These are phyloP conservation scores for Leucania comma DNA, from an alignment of 2,888 invertebrate species.

Conservation along the genomic window DNA sequence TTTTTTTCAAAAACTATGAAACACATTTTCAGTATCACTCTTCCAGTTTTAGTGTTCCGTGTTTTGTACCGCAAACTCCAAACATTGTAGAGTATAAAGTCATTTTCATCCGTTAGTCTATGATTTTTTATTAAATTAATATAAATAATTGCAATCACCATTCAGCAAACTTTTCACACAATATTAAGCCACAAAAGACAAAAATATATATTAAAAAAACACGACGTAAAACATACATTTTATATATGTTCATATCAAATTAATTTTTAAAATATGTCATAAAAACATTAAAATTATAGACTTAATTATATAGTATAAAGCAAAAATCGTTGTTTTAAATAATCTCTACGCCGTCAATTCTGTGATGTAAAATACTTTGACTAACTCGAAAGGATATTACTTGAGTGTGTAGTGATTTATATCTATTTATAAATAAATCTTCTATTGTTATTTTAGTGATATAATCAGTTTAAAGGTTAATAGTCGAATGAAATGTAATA, in stretches of 20 bases:
- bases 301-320: conserved; percentile 80
- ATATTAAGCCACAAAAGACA: conserved; percentile 4
- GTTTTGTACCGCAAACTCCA: conserved; percentile 22
- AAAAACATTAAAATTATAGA: conserved; percentile 74
- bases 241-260: conserved; percentile 35
- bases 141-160: background rate
- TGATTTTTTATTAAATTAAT: background rate
- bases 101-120: conserved; percentile 13
- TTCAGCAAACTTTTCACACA: background rate
- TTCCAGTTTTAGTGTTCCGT: background rate
- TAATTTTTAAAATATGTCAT: conserved; percentile 54
- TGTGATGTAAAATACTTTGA: conserved; percentile 86
- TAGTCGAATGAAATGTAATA: conserved; percentile 43
- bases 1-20: conserved; percentile 3
- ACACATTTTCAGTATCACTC: background rate
- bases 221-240: conserved; percentile 27
- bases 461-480: conserved; percentile 56
- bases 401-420: conserved; percentile 80
- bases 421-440: conserved; percentile 70
- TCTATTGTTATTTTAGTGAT: conserved; percentile 67
- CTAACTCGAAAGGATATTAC: conserved; percentile 77
- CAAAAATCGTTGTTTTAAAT: conserved; percentile 81
- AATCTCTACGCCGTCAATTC: conserved; percentile 90
- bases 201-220: background rate
- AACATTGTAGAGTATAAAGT: conserved; percentile 29